These are phyloP conservation scores for Gnathonemus echidnorhynchus DNA, from an alignment of 2,113 vertebrate species.

Conservation along the genomic window DNA sequence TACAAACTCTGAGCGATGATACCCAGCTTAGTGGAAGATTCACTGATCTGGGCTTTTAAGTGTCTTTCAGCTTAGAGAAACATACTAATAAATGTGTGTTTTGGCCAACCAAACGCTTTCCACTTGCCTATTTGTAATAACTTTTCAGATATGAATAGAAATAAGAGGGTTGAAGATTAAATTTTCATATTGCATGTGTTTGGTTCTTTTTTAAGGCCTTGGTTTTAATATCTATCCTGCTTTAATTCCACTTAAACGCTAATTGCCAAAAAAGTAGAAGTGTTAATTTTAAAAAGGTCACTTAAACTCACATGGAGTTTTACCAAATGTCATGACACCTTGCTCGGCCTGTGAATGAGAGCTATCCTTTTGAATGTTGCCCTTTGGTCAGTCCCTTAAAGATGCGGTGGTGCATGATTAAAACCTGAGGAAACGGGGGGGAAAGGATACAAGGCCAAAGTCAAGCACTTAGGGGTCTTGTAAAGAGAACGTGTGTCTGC, in stretches of 20 bases:
- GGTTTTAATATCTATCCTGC: not conserved
- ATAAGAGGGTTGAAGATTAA: not conserved
- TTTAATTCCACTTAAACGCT: not conserved
- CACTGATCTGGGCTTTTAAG: not conserved
- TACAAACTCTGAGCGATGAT: not conserved
- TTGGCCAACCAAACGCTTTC: not conserved
- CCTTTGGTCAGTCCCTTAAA: not conserved
- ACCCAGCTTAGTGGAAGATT: not conserved
- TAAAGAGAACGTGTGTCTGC: not conserved
- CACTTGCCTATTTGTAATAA: not conserved
- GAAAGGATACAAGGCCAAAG: not conserved
- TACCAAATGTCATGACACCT: slow-evolving; percentile 6
- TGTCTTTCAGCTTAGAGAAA: not conserved
- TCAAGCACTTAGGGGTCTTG: not conserved
- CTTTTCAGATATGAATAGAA: not conserved
- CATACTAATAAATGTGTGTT: not conserved
- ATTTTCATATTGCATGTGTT: not conserved
- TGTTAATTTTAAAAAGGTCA: slow-evolving; percentile 26
- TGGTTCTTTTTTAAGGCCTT: not conserved
- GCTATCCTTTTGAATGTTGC: not conserved
- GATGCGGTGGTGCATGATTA: not conserved
- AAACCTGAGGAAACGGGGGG: not conserved
- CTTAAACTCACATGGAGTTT: not conserved
- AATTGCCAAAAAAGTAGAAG: slow-evolving; percentile 7
- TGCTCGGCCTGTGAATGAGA: not conserved